These are phyloP conservation scores for Willowsia nigromaculata DNA, from an alignment of 2,888 invertebrate genomes.

Conservation along the genomic window DNA sequence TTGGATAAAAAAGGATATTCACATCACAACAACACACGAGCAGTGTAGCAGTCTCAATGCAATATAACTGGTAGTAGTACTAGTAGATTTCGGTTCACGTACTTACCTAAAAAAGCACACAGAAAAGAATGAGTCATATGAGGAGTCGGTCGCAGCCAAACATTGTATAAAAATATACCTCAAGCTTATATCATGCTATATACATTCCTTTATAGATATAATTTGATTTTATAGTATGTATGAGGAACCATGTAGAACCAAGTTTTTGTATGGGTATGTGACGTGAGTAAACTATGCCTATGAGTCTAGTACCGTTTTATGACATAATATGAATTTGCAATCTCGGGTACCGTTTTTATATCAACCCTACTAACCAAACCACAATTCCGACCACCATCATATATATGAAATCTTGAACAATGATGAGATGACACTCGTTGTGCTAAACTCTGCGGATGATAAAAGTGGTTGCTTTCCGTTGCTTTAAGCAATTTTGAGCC, in stretches of 20 bases:
- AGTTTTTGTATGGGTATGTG: not conserved
- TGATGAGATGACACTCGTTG: not conserved
- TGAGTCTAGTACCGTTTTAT: constrained; percentile 4
- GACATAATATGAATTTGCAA: constrained; percentile 21
- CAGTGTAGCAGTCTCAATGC: constrained; percentile 4
- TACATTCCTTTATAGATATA: not conserved
- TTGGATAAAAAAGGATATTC: constrained; percentile 56
- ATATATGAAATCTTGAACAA: not conserved
- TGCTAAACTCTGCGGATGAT: not conserved
- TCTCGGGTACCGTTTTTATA: constrained; percentile 9
- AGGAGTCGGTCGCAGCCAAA: not conserved
- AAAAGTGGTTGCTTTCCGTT: not conserved
- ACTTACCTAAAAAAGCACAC: not conserved
- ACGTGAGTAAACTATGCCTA: constrained; percentile 11
- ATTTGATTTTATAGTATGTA: not conserved
- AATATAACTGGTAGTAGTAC: not conserved
- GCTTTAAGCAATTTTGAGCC: not conserved
- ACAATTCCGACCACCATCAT: constrained; percentile 17
- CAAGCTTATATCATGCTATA: not conserved
- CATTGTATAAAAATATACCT: not conserved
- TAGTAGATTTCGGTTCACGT: not conserved
- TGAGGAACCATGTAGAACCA: not conserved
- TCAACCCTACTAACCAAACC: constrained; percentile 4
- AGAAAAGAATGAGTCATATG: constrained; percentile 37
- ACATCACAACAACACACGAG: constrained; percentile 4